Evolutionary conservation across 2,888 invertebrate genomes (phyloP), one percentile per base, ranked within the genome.

Genomic region (Terebella lapidaria): DNA sequence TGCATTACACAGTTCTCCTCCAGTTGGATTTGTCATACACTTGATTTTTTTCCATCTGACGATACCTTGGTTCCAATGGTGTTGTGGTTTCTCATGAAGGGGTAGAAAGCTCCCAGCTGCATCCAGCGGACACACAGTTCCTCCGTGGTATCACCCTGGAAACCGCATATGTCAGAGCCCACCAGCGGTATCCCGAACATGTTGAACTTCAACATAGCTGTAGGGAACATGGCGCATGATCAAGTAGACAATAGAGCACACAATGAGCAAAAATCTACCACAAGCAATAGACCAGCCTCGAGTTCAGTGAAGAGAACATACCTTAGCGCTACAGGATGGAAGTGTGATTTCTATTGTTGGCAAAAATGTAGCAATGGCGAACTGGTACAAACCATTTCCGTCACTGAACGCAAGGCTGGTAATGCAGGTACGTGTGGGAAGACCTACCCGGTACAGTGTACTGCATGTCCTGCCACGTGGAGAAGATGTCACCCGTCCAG

Each of bases 181-280:
- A 75, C 74, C 68, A 79, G 65, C 15, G 77, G 71, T 5, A 79
- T 71, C 20, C 78, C 79, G 66, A 75, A 80, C 67, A 79, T 62
- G 56, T 79, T 72, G 67, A 87, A 89, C 73, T 86, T 86, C 49
- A 91, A 78, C 61, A 91, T 77, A 66, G 86, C 89, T 87, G 62
- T 15, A n/a, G n/a, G n/a, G n/a, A n/a, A n/a, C n/a, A n/a, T n/a
- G n/a, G n/a, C 1, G 27, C 5, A 56, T 56, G 1, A 15, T 1
- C n/a, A 55, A 4, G 5, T 20, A 53, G 10, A 25, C 4, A 10
- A 26, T 25, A 5, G 20, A 20, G 15, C 22, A 49, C 22, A n/a
- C 20, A 18, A n/a, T n/a, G n/a, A n/a, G n/a, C n/a, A n/a, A n/a
- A n/a, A n/a, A n/a, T n/a, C n/a, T n/a, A n/a, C n/a, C n/a, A n/a